Evolutionary conservation across 2,888 invertebrate genomes (phyloP), one percentile per base, ranked within the genome.

Genomic region (Sminthurides aquaticus): DNA sequence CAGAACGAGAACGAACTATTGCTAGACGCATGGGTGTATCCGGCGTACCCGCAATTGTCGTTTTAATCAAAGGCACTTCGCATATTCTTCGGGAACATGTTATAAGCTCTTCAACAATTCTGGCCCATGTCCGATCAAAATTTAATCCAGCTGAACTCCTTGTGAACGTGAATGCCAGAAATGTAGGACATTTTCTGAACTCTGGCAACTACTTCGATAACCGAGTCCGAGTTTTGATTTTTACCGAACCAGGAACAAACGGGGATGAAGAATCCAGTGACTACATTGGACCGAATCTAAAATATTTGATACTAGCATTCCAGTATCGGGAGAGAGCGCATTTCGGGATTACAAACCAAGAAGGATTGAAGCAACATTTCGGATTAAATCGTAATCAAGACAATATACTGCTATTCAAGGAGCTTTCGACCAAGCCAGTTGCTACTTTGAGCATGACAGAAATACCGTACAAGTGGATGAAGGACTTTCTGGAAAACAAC

Each of bases 141-240:
- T 86, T 97, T 79, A 95, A 95, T 0, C 89, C 88, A 2, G 49
- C 58, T 77, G 88, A 85, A 76, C 79, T 92, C 75, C 86, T 91
- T 62, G 82, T 84, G 64, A 74, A 77, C 68, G 80, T 95, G n/a
- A 84, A 84, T 64, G 88, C 89, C 75, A 81, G 83, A 29, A 89
- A 87, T 76, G 81, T 89, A 43, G 52, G 22, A 22, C 86, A 90
- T 58, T 81, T 81, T n/a, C 49, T 57, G 5, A 96, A 95, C 78
- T 83, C 96, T 29, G 85, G 84, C 56, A 92, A 93, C 62, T 96
- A 96, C 88, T 85, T 85, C 67, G 96, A 97, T 80, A 97, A 97
- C 79, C 85, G 87, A 78, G 91, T 96, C 52, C 84, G 95, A 70
- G 93, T 90, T 29, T 80, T 97, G 64, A 87, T 96, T 75, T 90